A percentile compares a stretch with the other conserved stretches of the same genome.
phyloP scores from a whole-genome alignment of 2,113 vertebrate genomes.

The Spizaetus ornatus region DNA sequence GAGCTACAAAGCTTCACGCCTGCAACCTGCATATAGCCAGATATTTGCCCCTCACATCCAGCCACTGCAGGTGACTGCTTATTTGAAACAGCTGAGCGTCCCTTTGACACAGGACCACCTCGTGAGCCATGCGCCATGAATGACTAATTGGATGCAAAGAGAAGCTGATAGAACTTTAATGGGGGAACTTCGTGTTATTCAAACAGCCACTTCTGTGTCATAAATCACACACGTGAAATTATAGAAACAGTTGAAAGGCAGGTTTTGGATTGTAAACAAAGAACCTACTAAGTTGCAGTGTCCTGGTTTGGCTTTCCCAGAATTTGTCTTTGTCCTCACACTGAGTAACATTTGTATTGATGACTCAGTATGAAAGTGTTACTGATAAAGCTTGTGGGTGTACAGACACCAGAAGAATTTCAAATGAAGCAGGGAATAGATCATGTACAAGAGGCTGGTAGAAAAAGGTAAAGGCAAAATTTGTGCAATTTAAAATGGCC shows the following conservation, averaged over 20 bases:
- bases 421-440: not conserved
- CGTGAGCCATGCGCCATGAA: fast-evolving
- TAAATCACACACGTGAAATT: not conserved
- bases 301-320: constrained; percentile 21
- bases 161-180: not conserved
- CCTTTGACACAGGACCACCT: not conserved
- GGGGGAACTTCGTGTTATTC: not conserved
- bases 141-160: not conserved
- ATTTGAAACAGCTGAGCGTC: not conserved
- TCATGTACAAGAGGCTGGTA: not conserved
- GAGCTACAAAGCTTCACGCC: not conserved
- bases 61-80: not conserved
- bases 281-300: not conserved
- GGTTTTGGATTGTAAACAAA: not conserved
- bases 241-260: not conserved
- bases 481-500: not conserved
- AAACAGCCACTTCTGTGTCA: not conserved
- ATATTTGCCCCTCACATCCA: not conserved
- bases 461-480: not conserved
- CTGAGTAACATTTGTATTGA: not conserved
- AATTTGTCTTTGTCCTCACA: constrained; percentile 1
- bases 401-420: not conserved
- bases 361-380: constrained; percentile 19
- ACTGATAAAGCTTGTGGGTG: constrained; percentile 10
- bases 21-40: not conserved